Conservation (phyloP, 2,113 vertebrate species). For the Lophotis ruficrista region DNA sequence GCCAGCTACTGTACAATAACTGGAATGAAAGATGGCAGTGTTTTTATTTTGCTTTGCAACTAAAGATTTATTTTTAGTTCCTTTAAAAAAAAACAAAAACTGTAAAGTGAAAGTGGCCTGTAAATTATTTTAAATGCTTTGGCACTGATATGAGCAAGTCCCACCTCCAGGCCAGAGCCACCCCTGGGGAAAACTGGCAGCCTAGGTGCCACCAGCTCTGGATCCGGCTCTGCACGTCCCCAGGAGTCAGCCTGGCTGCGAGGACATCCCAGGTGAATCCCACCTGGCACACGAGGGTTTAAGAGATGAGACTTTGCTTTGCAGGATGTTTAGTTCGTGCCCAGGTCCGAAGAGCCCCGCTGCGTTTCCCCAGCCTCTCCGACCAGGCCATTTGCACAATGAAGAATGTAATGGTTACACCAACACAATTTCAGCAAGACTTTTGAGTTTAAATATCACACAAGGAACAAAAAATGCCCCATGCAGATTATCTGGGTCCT, state of each 20-base stretch:
- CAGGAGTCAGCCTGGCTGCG: background rate
- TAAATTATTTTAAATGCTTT: background rate
- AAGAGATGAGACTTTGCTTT: background rate
- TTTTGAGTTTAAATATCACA: background rate
- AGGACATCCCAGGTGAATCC: background rate
- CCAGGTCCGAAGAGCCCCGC: background rate
- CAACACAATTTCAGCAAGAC: background rate
- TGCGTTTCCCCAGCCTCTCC: background rate
- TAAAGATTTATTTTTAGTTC: slow-evolving; percentile 30
- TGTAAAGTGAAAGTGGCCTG: background rate
- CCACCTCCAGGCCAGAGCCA: background rate
- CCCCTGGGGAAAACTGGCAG: background rate
- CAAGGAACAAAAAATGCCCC: background rate
- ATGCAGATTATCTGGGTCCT: background rate
- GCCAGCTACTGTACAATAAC: slow-evolving; percentile 50
- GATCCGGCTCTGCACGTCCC: rapidly evolving
- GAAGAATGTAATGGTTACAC: background rate
- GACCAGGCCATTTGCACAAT: background rate
- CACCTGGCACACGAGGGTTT: background rate
- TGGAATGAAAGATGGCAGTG: slow-evolving; percentile 51
- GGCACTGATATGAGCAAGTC: background rate
- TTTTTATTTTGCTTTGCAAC: slow-evolving; percentile 62
- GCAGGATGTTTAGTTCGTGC: background rate
- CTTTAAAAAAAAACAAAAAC: background rate
- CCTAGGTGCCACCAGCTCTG: background rate